A percentile compares a stretch with the other conserved stretches of the same genome.
phyloP scores from a whole-genome alignment of 2,113 vertebrate genomes.

The Machaerirhynchus nigripectus region DNA sequence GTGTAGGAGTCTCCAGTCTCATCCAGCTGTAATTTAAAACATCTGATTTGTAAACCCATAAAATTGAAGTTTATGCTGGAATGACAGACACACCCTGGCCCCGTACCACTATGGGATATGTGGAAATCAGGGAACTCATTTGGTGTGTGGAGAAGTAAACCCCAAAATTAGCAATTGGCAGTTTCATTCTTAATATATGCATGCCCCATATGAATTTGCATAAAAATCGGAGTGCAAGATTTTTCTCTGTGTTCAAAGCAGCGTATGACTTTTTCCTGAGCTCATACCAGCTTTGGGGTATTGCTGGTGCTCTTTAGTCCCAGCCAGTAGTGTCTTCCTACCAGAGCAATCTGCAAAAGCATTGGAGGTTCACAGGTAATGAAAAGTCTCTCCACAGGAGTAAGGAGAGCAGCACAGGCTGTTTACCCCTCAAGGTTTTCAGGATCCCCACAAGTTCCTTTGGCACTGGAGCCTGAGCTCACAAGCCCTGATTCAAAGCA shows the following conservation, averaged over 20 bases:
- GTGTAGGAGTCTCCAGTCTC: slow-evolving; percentile 57
- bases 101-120: neutral
- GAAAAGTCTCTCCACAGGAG: neutral
- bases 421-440: neutral
- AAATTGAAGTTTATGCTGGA: slow-evolving; percentile 52
- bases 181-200: neutral
- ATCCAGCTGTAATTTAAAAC: slow-evolving; percentile 65
- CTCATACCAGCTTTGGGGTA: neutral
- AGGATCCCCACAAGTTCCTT: neutral
- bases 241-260: neutral
- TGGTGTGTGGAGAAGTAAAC: neutral
- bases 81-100: slow-evolving; percentile 25
- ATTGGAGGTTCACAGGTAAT: neutral
- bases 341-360: neutral
- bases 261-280: neutral
- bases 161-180: neutral
- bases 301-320: neutral
- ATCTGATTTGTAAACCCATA: slow-evolving; percentile 63
- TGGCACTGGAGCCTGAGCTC: neutral
- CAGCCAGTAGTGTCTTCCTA: neutral
- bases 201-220: neutral
- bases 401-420: neutral
- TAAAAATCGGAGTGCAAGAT: neutral
- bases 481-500: neutral
- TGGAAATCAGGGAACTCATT: neutral